Base-by-base conservation (phyloP, 2,113 vertebrate genomes). In the Fregata magnificens region DNA sequence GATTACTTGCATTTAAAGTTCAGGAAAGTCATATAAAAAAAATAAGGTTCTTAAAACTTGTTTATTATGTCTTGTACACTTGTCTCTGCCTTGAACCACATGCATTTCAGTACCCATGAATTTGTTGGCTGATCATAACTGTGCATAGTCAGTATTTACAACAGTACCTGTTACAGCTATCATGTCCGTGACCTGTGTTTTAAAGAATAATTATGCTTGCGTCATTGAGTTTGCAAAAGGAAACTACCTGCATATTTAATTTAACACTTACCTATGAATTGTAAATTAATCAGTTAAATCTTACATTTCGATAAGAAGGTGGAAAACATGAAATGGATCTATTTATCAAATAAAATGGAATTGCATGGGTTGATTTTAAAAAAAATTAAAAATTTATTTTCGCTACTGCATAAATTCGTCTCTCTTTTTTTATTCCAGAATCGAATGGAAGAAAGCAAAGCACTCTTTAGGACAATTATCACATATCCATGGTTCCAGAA, bases 361-460 rank as follows among this genome's bases (percentile, higher is more conserved):
- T 91, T 90, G 82, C 44, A 89, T 26, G n/a, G 22, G 58, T 42
- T 82, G 21, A 78, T 66, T 77, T 55, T 4, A 15, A 55, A 65
- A 85, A 85, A 42, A 47, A 20, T 36, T 13, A 38, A 36, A 42
- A 84, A 31, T 20, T 10, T 69, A 28, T 63, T 61, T 90, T 73
- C 87, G 63, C 53, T 22, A 87, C 80, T 72, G 19, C 34, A 24
- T 94, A 86, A 96, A 84, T 84, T 82, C 53, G 3, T 90, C 40
- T 76, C 34, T 88, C 42, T 81, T 83, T 82, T 93, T 95, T 93
- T 87, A 40, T 94, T 82, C 11, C 95, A 99, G 98, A 99, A 99
- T 98, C 99, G 99, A 90, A 99, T 99, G 99, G 99, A 99, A 90
- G 99, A 99, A 98, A 99, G 99, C 96, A 99, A 99, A 98, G 99